phyloP scores from a whole-genome alignment of 2,113 vertebrate species.

The Ciconia maguari region DNA sequence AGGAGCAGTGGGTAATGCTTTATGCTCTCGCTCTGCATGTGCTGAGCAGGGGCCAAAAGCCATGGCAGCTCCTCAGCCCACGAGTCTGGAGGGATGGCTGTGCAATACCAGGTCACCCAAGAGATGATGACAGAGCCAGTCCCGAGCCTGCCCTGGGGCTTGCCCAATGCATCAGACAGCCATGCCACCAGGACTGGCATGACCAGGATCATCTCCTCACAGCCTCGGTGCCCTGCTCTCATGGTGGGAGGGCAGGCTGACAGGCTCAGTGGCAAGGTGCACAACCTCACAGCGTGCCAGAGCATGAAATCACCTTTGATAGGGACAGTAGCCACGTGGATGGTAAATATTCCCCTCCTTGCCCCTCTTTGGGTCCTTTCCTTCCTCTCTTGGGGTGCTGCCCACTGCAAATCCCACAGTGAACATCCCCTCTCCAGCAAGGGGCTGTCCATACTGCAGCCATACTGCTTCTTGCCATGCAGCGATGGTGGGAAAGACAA shows the following conservation, averaged over 20 bases:
- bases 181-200: not conserved
- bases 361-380: not conserved
- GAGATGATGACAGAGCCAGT: not conserved
- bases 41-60: not conserved
- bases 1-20: not conserved
- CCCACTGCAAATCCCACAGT: not conserved
- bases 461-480: not conserved
- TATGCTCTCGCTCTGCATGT: not conserved
- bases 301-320: not conserved
- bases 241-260: not conserved
- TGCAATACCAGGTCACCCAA: not conserved
- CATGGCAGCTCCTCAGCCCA: not conserved
- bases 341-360: not conserved
- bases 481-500: not conserved
- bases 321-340: rapidly evolving
- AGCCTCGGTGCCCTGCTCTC: not conserved
- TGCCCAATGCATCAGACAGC: not conserved
- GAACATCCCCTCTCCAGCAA: not conserved
- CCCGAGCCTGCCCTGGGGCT: rapidly evolving
- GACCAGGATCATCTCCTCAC: not conserved
- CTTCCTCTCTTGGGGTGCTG: not conserved
- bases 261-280: not conserved
- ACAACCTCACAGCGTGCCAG: not conserved
- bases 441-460: not conserved
- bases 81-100: not conserved